phyloP scores from a whole-genome alignment of 2,113 vertebrate genomes.

The Callocephalon fimbriatum region DNA sequence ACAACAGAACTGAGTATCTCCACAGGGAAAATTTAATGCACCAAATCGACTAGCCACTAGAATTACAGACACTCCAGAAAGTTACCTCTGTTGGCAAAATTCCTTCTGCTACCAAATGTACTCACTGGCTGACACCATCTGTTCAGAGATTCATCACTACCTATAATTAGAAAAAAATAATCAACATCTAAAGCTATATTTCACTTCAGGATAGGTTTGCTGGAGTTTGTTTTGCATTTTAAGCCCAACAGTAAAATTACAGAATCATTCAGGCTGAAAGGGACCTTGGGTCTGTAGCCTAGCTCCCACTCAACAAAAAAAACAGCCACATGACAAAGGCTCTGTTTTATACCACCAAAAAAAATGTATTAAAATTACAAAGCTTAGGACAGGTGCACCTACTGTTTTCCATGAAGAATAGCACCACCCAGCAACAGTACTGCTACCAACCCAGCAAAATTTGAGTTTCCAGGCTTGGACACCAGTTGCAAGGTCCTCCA shows the following conservation, averaged over 20 bases:
- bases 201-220: not conserved
- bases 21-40: not conserved
- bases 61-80: not conserved
- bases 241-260: not conserved
- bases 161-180: not conserved
- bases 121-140: not conserved
- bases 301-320: not conserved
- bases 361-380: not conserved
- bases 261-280: not conserved
- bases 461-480: not conserved
- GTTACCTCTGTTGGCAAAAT: slow-evolving; percentile 68
- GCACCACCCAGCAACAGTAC: not conserved
- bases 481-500: no score
- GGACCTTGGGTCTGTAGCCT: not conserved
- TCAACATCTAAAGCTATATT: not conserved
- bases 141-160: not conserved
- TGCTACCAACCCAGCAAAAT: not conserved
- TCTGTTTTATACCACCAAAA: not conserved
- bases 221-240: rapidly evolving
- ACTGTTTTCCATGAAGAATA: not conserved
- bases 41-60: not conserved
- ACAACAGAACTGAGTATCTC: not conserved
- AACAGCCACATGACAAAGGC: rapidly evolving
- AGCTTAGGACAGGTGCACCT: not conserved
- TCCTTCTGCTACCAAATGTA: slow-evolving; percentile 38